Evolutionary conservation across 2,113 vertebrate species (phyloP).

Genomic region (Perccottus glenii): DNA sequence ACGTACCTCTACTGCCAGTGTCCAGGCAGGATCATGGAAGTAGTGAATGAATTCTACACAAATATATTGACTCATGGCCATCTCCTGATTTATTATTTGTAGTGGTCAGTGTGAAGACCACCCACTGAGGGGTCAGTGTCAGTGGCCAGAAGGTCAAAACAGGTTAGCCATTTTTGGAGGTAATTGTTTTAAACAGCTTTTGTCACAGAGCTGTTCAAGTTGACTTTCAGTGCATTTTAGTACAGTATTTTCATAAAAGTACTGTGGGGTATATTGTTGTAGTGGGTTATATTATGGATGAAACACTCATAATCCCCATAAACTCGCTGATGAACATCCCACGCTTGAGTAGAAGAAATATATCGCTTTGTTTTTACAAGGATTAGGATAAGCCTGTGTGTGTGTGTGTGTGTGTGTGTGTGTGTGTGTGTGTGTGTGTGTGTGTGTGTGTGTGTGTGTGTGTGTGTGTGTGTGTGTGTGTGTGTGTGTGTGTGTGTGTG

Average conservation of each 20-base stretch:
- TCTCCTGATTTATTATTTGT: neutral
- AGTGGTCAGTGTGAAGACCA: conserved; percentile 61
- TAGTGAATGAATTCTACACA: neutral
- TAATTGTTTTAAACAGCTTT: conserved; percentile 41
- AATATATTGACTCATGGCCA: neutral
- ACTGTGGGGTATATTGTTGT: conserved; percentile 43
- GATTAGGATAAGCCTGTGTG: conserved; percentile 70
- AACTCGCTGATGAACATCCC: conserved; percentile 65
- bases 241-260: neutral
- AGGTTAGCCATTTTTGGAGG: conserved; percentile 57
- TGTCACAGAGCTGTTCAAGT: neutral
- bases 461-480: neutral
- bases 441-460: conserved; percentile 35
- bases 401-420: conserved; percentile 36
- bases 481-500: conserved; percentile 50
- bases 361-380: conserved; percentile 70
- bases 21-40: too few species aligned
- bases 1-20: conserved; percentile 6
- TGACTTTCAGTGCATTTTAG: conserved; percentile 1
- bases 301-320: conserved; percentile 67
- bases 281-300: conserved; percentile 48
- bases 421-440: conserved; percentile 48
- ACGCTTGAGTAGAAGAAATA: conserved; percentile 63
- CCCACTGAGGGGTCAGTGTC: conserved; percentile 72
- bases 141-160: conserved; percentile 53